Base-by-base conservation (phyloP, 2,888 invertebrate genomes). In the Drosophila buzzatii region DNA sequence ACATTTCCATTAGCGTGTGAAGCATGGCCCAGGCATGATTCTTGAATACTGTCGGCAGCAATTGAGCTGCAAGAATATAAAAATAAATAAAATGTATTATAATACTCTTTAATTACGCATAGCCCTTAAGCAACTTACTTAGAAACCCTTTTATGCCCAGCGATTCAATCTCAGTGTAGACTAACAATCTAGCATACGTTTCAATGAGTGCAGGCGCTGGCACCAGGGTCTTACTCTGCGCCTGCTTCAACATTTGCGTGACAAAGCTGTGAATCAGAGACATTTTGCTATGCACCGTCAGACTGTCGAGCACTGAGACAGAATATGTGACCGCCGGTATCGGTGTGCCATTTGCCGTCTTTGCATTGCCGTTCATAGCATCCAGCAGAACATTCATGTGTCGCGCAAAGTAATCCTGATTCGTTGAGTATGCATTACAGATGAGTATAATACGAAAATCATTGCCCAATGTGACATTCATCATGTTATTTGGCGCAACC, bases 221-320 rank as follows among this genome's bases (percentile, higher is more conserved):
- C 91, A 97, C 95, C 61, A 96, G 96, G 0, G 96, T 96, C 92
- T 98, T 98, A 39, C 96, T 96, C 91, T 98, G 97, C 0, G 98
- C 97, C 82, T 97, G 94, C 91, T 98, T 98, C 42, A 98, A 97
- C 53, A 99, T 97, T 91, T 98, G 97, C 0, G 97, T 96, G 63
- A 97, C 97, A 81, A 97, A 97, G 81, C 95, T 95, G 65, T 95
- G 95, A 85, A 98, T 97, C 16, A 98, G 92, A 0, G 95, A 95
- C 99, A 99, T 99, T 93, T 99, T 99, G 39, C 98, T 98, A 91
- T 99, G 99, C 37, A 99, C 96, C 0, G 99, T 99, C 63, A 99
- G 93, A 23, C 98, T 98, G 92, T 99, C 99, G 51, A 99, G 93
- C 61, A 98, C 96, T 0, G 97, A 96, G 96, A 99, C 98, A 0